A percentile compares a stretch with the other conserved stretches of the same genome.
Conservation (phyloP, 2,888 invertebrate species). For the Stenchaetothrips biformis region DNA sequence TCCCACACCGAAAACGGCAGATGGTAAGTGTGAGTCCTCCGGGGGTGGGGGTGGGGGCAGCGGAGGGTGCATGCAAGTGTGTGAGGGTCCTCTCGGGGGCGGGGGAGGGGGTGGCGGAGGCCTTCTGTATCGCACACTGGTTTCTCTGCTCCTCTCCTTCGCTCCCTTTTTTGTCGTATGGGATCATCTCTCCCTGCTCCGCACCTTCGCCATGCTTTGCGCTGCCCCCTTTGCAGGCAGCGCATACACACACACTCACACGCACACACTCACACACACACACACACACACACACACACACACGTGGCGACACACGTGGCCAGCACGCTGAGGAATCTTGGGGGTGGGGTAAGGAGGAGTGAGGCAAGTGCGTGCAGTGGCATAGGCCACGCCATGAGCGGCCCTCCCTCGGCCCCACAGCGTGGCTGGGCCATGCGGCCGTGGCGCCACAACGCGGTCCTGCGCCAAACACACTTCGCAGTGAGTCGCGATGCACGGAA, state of each 20-base stretch:
- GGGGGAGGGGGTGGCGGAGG: background rate
- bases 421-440: too few relatives aligned
- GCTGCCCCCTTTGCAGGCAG: background rate
- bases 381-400: too few relatives aligned
- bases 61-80: background rate
- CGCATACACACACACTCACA: background rate
- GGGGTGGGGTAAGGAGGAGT: too few relatives aligned
- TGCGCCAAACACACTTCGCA: too few relatives aligned
- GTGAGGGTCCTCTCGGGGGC: constrained; percentile 4
- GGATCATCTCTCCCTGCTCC: background rate
- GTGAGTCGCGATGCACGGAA: too few relatives aligned
- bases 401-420: too few relatives aligned
- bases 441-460: too few relatives aligned
- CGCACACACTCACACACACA: background rate
- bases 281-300: too few relatives aligned
- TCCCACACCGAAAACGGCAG: constrained; percentile 24
- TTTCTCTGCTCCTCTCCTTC: background rate
- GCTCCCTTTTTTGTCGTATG: background rate
- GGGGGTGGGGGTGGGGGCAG: constrained; percentile 12
- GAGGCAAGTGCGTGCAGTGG: too few relatives aligned
- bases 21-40: constrained; percentile 19
- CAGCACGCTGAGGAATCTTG: too few relatives aligned
- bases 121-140: constrained; percentile 17
- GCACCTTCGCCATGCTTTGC: constrained; percentile 4
- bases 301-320: too few relatives aligned